These are phyloP conservation scores for Cisticola juncidis DNA, from an alignment of 2,113 vertebrate genomes.

Conservation along the genomic window DNA sequence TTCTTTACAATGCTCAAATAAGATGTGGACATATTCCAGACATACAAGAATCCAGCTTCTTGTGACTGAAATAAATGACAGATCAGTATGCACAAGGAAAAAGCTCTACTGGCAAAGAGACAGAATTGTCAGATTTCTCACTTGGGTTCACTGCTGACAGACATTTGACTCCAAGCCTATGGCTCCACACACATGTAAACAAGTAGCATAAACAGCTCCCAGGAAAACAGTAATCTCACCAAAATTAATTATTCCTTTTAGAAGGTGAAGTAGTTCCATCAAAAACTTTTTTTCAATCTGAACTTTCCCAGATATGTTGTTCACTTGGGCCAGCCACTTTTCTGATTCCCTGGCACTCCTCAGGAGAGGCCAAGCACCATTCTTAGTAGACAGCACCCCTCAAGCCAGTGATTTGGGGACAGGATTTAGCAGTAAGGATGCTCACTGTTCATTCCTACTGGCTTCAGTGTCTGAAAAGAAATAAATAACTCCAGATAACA, in stretches of 20 bases:
- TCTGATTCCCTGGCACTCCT: background rate
- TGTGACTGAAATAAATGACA: background rate
- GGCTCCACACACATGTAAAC: fast-evolving
- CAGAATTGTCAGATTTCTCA: background rate
- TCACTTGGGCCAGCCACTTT: background rate
- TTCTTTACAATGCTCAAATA: background rate
- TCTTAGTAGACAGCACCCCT: background rate
- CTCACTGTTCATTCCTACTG: background rate
- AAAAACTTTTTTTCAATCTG: background rate
- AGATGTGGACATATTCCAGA: background rate
- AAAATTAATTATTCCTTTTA: background rate
- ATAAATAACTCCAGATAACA: background rate
- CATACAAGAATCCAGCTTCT: background rate
- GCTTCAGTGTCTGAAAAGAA: background rate
- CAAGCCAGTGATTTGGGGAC: background rate
- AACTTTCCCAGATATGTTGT: background rate
- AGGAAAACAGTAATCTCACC: background rate
- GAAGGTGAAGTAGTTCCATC: background rate
- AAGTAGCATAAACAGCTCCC: background rate
- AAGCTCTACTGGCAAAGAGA: background rate
- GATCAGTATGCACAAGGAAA: background rate
- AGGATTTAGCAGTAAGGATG: background rate
- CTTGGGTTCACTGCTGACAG: background rate
- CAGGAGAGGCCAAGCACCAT: background rate
- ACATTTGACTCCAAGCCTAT: background rate